Conservation (phyloP, 2,113 vertebrate genomes). For the Saimiri boliviensis region DNA sequence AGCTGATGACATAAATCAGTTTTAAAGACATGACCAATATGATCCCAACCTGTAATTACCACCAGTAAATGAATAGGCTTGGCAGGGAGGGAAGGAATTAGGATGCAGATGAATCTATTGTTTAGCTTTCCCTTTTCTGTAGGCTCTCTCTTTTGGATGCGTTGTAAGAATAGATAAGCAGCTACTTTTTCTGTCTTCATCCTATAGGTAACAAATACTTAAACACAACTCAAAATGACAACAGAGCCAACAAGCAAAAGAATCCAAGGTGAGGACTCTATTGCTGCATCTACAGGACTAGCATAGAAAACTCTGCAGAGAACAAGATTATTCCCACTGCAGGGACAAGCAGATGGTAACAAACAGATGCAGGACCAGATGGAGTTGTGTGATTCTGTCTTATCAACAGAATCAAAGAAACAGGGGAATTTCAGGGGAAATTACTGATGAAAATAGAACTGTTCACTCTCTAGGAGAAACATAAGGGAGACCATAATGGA, state of each 20-base stretch:
- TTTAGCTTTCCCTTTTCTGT: background rate
- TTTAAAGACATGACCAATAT: background rate
- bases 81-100: background rate
- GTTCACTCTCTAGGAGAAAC: background rate
- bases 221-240: constrained; percentile 17
- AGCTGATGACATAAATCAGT: background rate
- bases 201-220: background rate
- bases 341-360: constrained; percentile 37
- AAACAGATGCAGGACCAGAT: constrained; percentile 68
- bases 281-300: background rate
- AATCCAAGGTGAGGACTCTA: background rate
- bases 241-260: background rate
- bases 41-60: background rate
- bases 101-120: background rate
- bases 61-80: background rate
- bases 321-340: constrained; percentile 17
- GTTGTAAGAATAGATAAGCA: constrained; percentile 23
- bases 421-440: constrained; percentile 22
- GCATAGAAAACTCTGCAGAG: constrained; percentile 12
- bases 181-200: background rate
- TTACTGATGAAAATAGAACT: constrained; percentile 44
- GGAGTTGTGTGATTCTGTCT: constrained; percentile 47
- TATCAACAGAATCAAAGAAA: constrained; percentile 53
- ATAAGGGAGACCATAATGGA: constrained; percentile 6
- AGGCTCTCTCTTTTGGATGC: background rate